Base-by-base conservation (phyloP, 1,140 invertebrate species). In the Phortica variegata region DNA sequence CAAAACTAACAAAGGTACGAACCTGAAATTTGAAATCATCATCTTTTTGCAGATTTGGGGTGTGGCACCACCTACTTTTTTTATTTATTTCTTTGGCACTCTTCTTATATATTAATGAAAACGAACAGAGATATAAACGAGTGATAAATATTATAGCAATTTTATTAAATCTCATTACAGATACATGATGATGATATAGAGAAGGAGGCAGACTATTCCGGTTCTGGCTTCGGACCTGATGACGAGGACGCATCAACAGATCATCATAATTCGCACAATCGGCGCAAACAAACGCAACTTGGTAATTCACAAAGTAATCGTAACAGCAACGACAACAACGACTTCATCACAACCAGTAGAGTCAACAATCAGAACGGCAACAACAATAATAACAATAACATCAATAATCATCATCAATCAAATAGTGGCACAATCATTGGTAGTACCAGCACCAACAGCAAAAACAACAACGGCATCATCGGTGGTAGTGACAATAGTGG, bases 151-250 rank as follows among this genome's bases (percentile, higher is more conserved):
- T n/a, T n/a, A n/a, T n/a, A n/a, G n/a, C n/a, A 26, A 12, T 13
- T 18, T 12, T 12, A 29, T 0, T 9, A 0, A 20, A 21, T 40
- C 8, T 18, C 20, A 37, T 13, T 71, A 13, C 51, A 83, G 69
- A 76, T 80, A 52, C 79, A 80, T 56, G 73, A 76, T 50, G n/a
- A n/a, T 23, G 73, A 76, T 76, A 58, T 76, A 75, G 73, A 76
- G 47, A 81, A 83, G 73, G 85, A 86, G 56, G 77, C 85, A 41
- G 84, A 87, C 75, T 83, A 84, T 43, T 86, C 84, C 59, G 85
- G 85, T 52, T 86, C 84, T 60, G 85, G 85, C 19, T 81, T 82
- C 73, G 85, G 85, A 48, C 85, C 85, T 36, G 83, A 85, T 66
- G 85, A 85, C 76, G 85, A 87, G 56, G 84, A 85, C 63, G 72